A percentile compares a stretch with the other conserved stretches of the same genome.
These are phyloP conservation scores for Himalopsyche kuldschensis DNA, from an alignment of 2,888 invertebrate genomes.

Conservation along the genomic window DNA sequence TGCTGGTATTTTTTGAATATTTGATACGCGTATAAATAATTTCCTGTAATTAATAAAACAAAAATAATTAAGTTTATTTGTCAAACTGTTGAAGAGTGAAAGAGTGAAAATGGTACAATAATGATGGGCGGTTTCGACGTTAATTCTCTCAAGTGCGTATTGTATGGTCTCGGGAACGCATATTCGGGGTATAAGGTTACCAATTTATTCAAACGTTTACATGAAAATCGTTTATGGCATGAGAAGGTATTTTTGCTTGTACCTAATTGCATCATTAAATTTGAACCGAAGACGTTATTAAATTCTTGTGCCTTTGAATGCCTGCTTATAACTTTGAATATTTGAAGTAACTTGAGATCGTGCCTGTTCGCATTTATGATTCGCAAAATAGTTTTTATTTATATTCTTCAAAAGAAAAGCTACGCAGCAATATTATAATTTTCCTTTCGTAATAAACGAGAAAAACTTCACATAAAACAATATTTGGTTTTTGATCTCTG, in stretches of 20 bases:
- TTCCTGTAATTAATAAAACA: no score
- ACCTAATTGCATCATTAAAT: constrained; percentile 18
- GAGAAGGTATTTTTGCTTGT: neutral
- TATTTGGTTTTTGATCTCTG: neutral
- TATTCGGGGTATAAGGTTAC: neutral
- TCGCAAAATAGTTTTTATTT: neutral
- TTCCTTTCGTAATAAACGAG: neutral
- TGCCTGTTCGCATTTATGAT: neutral
- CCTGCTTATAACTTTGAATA: neutral
- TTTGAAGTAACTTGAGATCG: neutral
- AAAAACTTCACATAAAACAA: neutral
- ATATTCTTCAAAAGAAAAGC: neutral
- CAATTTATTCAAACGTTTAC: constrained; percentile 1
- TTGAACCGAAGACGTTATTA: neutral
- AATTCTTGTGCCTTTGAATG: neutral
- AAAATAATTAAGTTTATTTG: no score
- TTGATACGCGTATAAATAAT: no score
- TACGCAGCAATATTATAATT: neutral
- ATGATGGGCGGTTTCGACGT: neutral
- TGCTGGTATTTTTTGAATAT: no score
- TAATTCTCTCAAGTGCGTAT: neutral
- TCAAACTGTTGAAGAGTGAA: no score
- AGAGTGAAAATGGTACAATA: no score
- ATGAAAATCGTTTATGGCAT: constrained; percentile 1
- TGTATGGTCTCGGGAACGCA: neutral